These are phyloP conservation scores for Dexiosoma caninum DNA, from an alignment of 2,888 invertebrate species.

Conservation along the genomic window DNA sequence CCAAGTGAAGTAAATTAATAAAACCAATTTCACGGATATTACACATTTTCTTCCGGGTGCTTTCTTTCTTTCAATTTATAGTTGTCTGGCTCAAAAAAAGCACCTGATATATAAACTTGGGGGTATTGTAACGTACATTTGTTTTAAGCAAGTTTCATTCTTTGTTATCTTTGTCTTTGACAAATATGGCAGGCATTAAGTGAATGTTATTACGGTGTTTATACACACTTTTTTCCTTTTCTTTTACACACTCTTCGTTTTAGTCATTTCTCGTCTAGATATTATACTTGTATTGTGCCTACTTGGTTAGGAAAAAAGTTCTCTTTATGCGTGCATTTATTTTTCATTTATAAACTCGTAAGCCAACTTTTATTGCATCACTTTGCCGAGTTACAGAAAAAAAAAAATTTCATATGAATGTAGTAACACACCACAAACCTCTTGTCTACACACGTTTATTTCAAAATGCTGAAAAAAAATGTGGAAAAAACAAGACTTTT, in stretches of 20 bases:
- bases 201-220: constrained; percentile 49
- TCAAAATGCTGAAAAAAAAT: constrained; percentile 12
- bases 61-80: not conserved
- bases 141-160: constrained; percentile 27
- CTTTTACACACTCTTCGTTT: constrained; percentile 1
- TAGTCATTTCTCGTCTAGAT: not conserved
- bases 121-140: constrained; percentile 34
- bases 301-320: constrained; percentile 8
- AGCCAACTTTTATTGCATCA: constrained; percentile 43
- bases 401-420: constrained; percentile 1
- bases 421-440: not conserved
- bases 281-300: not conserved
- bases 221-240: not conserved
- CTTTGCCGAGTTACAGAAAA: constrained; percentile 1
- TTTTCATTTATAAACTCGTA: constrained; percentile 14
- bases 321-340: constrained; percentile 45
- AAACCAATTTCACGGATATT: too few relatives aligned
- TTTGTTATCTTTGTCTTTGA: constrained; percentile 7
- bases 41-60: too few relatives aligned
- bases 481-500: constrained; percentile 42
- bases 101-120: not conserved
- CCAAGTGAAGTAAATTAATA: too few relatives aligned
- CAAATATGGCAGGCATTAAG: constrained; percentile 49
- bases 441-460: not conserved
- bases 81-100: not conserved